Percentiles rank a stretch among this genome's conserved stretches.
Evolutionary conservation across 2,888 invertebrate species (phyloP).

Genomic region (Encarsia formosa): DNA sequence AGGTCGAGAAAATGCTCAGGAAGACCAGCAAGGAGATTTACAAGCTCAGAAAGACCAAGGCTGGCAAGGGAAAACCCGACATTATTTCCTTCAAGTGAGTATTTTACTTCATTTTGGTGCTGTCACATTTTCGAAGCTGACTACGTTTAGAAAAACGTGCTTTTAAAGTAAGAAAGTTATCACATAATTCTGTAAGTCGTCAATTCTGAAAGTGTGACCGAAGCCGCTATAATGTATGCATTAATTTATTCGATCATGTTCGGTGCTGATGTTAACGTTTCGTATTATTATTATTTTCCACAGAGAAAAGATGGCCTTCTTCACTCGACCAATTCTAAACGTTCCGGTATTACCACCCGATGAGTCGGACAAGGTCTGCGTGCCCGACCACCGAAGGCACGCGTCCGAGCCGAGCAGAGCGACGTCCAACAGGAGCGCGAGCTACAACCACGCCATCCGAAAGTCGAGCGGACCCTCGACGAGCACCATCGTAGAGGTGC

Average conservation of each 20-base stretch:
- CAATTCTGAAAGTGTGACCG: too few species aligned
- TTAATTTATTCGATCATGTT: too few species aligned
- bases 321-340: constrained; percentile 74
- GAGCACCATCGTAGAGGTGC: not conserved
- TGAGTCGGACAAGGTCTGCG: constrained; percentile 44
- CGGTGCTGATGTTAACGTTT: too few species aligned
- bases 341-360: constrained; percentile 74
- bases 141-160: too few species aligned
- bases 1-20: constrained; percentile 76
- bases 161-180: too few species aligned
- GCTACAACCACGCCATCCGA: constrained; percentile 7
- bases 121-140: not conserved
- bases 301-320: constrained; percentile 97
- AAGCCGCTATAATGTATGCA: too few species aligned
- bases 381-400: constrained; percentile 39
- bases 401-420: constrained; percentile 40
- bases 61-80: constrained; percentile 85
- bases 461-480: constrained; percentile 19
- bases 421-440: constrained; percentile 15
- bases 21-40: constrained; percentile 90
- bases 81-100: constrained; percentile 88
- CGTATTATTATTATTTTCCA: constrained; percentile 43
- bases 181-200: too few species aligned
- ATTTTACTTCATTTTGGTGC: constrained; percentile 9
- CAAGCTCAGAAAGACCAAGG: constrained; percentile 79